Percentiles rank a stretch among this genome's conserved stretches.
Evolutionary conservation across 1,140 invertebrate species (phyloP).

Genomic region (Tetraneura akinire): DNA sequence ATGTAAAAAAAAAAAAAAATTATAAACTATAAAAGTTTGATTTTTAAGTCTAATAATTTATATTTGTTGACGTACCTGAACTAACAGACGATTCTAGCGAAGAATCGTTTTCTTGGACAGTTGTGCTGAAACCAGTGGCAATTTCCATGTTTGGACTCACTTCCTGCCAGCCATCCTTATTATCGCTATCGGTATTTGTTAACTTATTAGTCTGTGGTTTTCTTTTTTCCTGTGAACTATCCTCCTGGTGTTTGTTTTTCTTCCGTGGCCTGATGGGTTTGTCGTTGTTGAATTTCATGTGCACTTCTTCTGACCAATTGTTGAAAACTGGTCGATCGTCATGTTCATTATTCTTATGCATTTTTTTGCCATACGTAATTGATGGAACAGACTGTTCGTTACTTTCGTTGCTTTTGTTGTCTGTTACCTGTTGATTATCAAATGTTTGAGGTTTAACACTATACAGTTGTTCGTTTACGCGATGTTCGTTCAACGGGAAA

Average conservation of each 20-base stretch:
- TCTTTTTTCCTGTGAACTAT: slow-evolving; percentile 5
- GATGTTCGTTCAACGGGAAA: not conserved
- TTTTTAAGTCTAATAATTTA: no score
- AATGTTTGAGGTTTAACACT: slow-evolving; percentile 27
- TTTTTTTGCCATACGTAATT: slow-evolving; percentile 28
- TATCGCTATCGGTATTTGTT: not conserved
- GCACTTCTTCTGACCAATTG: slow-evolving; percentile 30
- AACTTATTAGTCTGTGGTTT: not conserved
- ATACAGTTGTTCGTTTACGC: slow-evolving; percentile 6
- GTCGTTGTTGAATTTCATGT: not conserved
- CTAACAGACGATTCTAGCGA: slow-evolving; percentile 21
- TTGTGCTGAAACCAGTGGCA: slow-evolving; percentile 1
- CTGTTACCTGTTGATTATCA: not conserved
- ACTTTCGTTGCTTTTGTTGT: not conserved
- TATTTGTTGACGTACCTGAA: slow-evolving; percentile 1
- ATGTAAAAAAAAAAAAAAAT: no score
- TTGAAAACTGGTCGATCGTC: slow-evolving; percentile 12
- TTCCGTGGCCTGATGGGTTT: slow-evolving; percentile 3
- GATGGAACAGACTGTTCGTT: not conserved
- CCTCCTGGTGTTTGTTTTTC: slow-evolving; percentile 23
- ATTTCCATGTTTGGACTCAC: slow-evolving; percentile 37
- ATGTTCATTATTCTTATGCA: not conserved
- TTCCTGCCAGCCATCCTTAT: slow-evolving; percentile 39
- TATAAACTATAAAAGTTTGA: no score
- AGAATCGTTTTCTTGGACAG: slow-evolving; percentile 26